phyloP scores from a whole-genome alignment of 35 echinoderm and acorn worm species.

The Heliocidaris tuberculata region DNA sequence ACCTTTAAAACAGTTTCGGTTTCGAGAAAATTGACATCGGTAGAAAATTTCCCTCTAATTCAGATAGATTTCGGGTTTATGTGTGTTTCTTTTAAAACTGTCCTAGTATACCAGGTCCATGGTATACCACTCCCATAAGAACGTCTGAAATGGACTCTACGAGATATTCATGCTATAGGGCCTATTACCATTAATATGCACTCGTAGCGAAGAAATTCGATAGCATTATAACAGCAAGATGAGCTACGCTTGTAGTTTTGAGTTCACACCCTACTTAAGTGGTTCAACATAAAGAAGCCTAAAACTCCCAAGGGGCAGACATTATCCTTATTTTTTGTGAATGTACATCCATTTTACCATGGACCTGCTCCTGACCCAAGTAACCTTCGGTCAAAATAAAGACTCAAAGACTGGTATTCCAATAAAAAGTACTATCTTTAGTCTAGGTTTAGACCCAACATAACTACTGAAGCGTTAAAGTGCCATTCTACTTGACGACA shows the following conservation, averaged over 20 bases:
- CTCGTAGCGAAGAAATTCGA: neutral
- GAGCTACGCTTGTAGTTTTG: neutral
- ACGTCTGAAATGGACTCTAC: neutral
- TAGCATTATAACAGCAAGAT: neutral
- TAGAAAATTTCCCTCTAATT: too few relatives aligned
- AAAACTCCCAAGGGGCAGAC: neutral
- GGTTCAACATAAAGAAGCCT: neutral
- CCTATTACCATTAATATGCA: neutral
- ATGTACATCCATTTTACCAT: too few relatives aligned
- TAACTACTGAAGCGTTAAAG: too few relatives aligned
- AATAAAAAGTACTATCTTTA: too few relatives aligned
- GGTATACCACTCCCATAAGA: neutral
- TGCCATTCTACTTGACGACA: too few relatives aligned
- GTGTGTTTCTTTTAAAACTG: neutral
- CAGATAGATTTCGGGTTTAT: too few relatives aligned
- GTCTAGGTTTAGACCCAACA: too few relatives aligned
- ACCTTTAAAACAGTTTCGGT: too few relatives aligned
- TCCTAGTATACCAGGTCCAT: neutral
- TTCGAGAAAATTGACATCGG: too few relatives aligned
- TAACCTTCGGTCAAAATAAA: neutral
- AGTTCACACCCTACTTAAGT: conserved; percentile 3
- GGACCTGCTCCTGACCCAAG: neutral
- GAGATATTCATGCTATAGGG: neutral
- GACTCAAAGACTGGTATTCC: too few relatives aligned
- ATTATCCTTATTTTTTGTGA: neutral